Percentiles rank a stretch among this genome's conserved stretches.
Evolutionary conservation across 2,113 vertebrate species (phyloP).

Genomic region (Arvicanthis niloticus): DNA sequence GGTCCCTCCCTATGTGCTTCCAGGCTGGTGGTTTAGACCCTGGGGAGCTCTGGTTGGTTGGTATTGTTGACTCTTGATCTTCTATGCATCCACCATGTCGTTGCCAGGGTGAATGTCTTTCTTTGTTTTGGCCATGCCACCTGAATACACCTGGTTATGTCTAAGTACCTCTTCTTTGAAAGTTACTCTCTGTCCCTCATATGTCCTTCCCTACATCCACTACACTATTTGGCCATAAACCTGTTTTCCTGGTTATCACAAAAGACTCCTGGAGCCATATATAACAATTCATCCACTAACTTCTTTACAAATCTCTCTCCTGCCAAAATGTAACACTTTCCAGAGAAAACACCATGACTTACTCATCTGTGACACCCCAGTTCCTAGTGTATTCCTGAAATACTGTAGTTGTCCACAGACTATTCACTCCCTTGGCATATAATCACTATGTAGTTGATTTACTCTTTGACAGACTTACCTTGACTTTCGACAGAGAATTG

Average conservation of each 20-base stretch:
- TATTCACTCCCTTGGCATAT: background rate
- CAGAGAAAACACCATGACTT: background rate
- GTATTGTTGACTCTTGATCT: background rate
- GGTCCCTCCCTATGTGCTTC: no score
- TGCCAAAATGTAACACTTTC: background rate
- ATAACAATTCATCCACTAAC: background rate
- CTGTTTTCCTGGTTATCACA: background rate
- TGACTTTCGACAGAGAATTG: background rate
- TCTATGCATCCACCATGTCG: background rate
- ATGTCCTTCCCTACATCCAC: background rate
- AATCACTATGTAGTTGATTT: background rate
- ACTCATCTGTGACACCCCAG: background rate
- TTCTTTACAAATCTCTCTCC: background rate
- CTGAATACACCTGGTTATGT: background rate
- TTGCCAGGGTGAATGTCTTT: background rate
- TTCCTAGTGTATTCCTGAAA: background rate
- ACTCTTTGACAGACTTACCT: background rate
- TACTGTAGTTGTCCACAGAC: background rate
- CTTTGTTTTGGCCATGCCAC: background rate
- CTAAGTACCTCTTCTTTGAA: background rate
- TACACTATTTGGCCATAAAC: background rate
- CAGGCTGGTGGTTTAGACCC: no score
- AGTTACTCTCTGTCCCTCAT: background rate
- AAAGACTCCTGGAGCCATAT: background rate
- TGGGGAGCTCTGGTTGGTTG: no score